Conservation (phyloP, 2,797 vertebrate genomes). For the Poeciliopsis turneri region DNA sequence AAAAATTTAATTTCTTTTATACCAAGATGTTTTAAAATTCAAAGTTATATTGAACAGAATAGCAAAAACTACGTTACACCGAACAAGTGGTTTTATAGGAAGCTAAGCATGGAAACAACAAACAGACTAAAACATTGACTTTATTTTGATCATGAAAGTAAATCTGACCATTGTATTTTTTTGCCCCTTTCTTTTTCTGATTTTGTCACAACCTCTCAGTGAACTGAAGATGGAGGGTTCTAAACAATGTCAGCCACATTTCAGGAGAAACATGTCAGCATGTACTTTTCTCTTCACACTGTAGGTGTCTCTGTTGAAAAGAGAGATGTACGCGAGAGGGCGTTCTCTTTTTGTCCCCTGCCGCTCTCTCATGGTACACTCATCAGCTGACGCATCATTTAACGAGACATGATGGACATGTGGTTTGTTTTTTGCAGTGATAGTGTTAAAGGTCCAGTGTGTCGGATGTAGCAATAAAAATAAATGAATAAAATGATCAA, state of each 20-base stretch:
- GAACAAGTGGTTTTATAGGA: background rate
- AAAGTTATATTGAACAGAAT: background rate
- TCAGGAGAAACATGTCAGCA: constrained; percentile 58
- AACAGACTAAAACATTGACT: background rate
- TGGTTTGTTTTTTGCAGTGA: constrained; percentile 57
- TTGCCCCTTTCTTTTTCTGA: constrained; percentile 2
- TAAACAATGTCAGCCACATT: constrained; percentile 29
- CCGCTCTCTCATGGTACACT: constrained; percentile 76
- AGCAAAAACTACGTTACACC: background rate
- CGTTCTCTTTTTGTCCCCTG: constrained; percentile 73
- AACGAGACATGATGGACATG: constrained; percentile 49
- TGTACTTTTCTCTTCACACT: constrained; percentile 73
- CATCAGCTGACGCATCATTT: constrained; percentile 45
- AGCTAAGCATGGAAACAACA: background rate
- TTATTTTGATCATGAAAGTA: background rate
- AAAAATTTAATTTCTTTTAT: background rate
- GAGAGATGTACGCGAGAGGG: constrained; percentile 75
- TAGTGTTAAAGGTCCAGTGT: constrained; percentile 49
- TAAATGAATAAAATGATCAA: background rate
- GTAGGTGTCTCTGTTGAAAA: constrained; percentile 81
- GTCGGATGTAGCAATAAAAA: background rate
- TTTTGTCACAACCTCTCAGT: constrained; percentile 8
- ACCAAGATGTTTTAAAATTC: background rate
- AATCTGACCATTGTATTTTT: background rate
- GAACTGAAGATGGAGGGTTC: constrained; percentile 22